Conservation (phyloP, 1,140 invertebrate genomes). For the Drosophila nasuta region DNA sequence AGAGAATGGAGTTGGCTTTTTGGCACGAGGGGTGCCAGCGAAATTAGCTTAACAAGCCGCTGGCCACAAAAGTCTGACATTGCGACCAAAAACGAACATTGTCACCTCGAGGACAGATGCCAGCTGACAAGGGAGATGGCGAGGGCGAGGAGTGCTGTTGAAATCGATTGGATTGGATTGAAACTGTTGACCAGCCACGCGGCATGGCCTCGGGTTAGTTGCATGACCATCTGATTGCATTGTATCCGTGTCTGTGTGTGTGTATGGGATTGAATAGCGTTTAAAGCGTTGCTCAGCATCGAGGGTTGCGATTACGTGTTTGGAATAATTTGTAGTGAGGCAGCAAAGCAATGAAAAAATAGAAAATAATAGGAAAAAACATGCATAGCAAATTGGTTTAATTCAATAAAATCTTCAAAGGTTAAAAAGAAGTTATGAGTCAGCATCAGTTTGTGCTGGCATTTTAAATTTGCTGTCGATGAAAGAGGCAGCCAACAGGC, state of each 20-base stretch:
- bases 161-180: slow-evolving; percentile 5
- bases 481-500: not conserved
- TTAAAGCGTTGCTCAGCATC: slow-evolving; percentile 50
- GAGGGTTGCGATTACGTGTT: slow-evolving; percentile 50
- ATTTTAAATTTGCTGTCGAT: slow-evolving; percentile 56
- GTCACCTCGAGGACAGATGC: slow-evolving; percentile 56
- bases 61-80: slow-evolving; percentile 41
- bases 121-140: slow-evolving; percentile 56
- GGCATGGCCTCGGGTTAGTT: slow-evolving; percentile 17
- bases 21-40: slow-evolving; percentile 9
- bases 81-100: slow-evolving; percentile 32
- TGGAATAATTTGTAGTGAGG: slow-evolving; percentile 46
- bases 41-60: slow-evolving; percentile 65
- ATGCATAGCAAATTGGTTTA: slow-evolving; percentile 74
- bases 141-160: not conserved
- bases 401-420: slow-evolving; percentile 69
- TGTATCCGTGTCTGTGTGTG: slow-evolving; percentile 40
- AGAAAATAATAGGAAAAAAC: not conserved
- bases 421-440: slow-evolving; percentile 58
- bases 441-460: slow-evolving; percentile 47
- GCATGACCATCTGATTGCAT: slow-evolving; percentile 72
- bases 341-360: not conserved
- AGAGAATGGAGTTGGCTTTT: not conserved
- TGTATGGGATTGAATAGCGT: slow-evolving; percentile 61
- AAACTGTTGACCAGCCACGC: slow-evolving; percentile 18